phyloP scores from a whole-genome alignment of 1,140 invertebrate species.

The Ceratina calcarata region DNA sequence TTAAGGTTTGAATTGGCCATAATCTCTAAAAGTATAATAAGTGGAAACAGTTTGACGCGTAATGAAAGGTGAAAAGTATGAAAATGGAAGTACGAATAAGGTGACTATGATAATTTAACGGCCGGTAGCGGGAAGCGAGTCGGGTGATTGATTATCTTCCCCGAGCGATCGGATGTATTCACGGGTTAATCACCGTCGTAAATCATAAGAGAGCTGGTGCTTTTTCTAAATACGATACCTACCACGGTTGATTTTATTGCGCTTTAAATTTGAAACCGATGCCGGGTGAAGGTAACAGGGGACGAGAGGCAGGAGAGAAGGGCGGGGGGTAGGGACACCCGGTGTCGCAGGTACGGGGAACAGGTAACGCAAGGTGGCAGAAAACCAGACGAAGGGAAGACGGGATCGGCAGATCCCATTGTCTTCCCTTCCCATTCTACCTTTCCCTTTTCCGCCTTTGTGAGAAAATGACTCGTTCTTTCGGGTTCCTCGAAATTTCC shows the following conservation, averaged over 20 bases:
- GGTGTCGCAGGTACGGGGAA: neutral
- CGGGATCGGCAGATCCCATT: constrained; percentile 40
- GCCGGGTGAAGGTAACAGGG: constrained; percentile 19
- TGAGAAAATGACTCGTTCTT: constrained; percentile 16
- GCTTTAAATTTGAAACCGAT: constrained; percentile 50
- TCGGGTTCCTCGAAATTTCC: constrained; percentile 44
- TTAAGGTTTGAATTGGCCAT: too few species aligned
- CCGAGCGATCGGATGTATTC: constrained; percentile 4
- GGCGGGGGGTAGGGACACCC: constrained; percentile 10
- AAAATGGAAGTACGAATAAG: neutral
- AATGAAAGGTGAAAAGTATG: neutral
- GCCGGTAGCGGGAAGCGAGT: neutral
- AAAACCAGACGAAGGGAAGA: constrained; percentile 36
- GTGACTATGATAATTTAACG: neutral
- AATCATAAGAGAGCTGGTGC: constrained; percentile 13
- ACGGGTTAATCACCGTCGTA: constrained; percentile 32
- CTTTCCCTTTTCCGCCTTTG: neutral
- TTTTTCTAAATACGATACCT: constrained; percentile 22
- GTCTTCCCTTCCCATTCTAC: constrained; percentile 27
- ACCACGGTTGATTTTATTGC: constrained; percentile 30
- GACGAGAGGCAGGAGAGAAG: neutral
- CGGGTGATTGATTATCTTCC: constrained; percentile 25
- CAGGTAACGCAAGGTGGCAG: constrained; percentile 50
- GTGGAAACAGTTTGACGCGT: too few species aligned
- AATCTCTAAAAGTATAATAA: too few species aligned